Conservation (phyloP, 2,113 vertebrate species). For the Atherinomorus stipes region DNA sequence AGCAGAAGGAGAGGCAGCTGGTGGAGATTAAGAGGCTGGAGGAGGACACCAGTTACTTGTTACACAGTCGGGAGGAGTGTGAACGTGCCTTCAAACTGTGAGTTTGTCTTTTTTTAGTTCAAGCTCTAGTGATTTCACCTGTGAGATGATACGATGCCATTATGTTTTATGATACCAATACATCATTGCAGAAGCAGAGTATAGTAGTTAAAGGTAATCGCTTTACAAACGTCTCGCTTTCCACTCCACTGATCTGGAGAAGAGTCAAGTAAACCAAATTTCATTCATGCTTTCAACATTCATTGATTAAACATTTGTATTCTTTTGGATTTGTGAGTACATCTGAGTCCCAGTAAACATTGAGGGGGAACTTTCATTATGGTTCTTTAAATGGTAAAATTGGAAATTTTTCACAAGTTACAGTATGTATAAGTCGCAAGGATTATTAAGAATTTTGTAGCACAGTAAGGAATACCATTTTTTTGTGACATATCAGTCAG, state of each 20-base stretch:
- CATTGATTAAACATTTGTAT: no score
- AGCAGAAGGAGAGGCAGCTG: constrained; percentile 87
- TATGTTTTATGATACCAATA: no score
- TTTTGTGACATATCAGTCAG: no score
- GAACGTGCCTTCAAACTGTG: constrained; percentile 93
- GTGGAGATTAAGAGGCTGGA: constrained; percentile 87
- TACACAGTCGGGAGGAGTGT: constrained; percentile 87
- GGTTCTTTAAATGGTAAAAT: background rate
- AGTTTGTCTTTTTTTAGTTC: constrained; percentile 30
- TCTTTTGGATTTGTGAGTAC: no score
- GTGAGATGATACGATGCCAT: no score
- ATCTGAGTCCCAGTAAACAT: background rate
- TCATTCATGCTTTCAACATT: no score
- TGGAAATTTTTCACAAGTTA: background rate
- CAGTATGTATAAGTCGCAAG: background rate
- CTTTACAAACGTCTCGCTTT: background rate
- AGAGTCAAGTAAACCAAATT: background rate
- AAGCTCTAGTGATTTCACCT: no score
- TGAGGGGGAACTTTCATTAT: background rate
- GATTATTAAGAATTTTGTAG: background rate
- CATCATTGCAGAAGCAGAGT: no score
- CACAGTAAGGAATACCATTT: no score
- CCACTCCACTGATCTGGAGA: background rate
- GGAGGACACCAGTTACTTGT: constrained; percentile 83
- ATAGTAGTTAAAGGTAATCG: background rate